phyloP scores from a whole-genome alignment of 2,888 invertebrate species.

The Chironomus riparius region DNA sequence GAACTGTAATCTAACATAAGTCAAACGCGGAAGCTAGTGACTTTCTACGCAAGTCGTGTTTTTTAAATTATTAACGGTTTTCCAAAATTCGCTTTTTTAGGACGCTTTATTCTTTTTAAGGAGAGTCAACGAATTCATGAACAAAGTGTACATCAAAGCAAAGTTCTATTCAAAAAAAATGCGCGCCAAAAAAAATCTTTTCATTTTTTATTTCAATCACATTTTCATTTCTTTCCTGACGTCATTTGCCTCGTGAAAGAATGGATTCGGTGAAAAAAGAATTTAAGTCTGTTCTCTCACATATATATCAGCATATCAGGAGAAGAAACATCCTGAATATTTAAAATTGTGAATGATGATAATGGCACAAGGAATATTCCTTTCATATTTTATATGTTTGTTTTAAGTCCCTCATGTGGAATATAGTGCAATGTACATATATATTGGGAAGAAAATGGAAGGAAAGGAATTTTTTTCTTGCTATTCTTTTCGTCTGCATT shows the following conservation, averaged over 20 bases:
- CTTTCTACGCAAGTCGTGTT: no score
- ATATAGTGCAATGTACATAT: not conserved
- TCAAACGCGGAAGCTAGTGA: no score
- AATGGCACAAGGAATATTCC: constrained; percentile 8
- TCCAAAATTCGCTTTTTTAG: no score
- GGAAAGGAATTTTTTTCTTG: not conserved
- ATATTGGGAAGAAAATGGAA: not conserved
- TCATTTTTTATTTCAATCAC: not conserved
- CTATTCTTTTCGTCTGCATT: not conserved
- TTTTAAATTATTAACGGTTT: no score
- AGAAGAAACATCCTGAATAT: constrained; percentile 1
- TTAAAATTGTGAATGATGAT: constrained; percentile 10
- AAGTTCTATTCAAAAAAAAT: no score
- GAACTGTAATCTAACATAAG: no score
- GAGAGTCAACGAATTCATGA: no score
- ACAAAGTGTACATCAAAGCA: no score
- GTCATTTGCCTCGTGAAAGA: not conserved
- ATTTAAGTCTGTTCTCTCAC: not conserved
- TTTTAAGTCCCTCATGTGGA: constrained; percentile 1
- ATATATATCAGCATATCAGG: not conserved
- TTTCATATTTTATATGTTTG: constrained; percentile 9
- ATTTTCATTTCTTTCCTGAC: not conserved
- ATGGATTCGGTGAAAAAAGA: not conserved
- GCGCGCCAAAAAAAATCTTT: no score
- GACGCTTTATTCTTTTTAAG: no score